A percentile compares a stretch with the other conserved stretches of the same genome.
Conservation (phyloP, 2,113 vertebrate species). For the Gallinago media region DNA sequence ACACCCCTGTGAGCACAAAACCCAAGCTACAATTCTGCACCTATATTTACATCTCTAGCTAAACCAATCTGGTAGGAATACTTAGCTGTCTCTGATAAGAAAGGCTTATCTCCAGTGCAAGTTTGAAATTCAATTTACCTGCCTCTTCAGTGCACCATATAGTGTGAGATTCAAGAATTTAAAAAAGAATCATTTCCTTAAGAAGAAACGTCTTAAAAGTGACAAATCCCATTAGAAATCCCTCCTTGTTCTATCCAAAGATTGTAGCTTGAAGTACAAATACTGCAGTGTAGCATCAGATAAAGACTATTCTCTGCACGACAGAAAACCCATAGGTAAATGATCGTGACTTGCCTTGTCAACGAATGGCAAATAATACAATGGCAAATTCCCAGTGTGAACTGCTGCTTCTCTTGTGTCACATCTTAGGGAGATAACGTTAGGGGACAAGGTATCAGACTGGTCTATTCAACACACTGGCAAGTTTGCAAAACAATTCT, state of each 20-base stretch:
- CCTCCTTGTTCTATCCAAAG: not conserved
- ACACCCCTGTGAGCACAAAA: not conserved
- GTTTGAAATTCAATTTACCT: not conserved
- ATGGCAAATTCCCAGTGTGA: not conserved
- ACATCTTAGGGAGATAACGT: not conserved
- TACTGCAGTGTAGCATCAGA: not conserved
- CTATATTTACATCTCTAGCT: not conserved
- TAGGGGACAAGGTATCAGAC: not conserved
- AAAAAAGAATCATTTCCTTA: not conserved
- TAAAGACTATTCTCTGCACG: not conserved
- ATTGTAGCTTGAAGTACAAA: not conserved
- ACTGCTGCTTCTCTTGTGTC: not conserved
- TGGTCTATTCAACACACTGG: not conserved
- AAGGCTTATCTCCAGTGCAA: not conserved
- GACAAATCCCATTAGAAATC: not conserved
- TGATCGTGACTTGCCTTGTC: not conserved
- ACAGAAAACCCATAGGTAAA: not conserved
- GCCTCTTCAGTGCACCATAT: not conserved
- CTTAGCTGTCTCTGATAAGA: not conserved
- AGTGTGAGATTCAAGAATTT: not conserved
- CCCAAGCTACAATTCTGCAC: not conserved
- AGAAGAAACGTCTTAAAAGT: not conserved
- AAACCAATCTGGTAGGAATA: not conserved
- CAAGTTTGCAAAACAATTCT: not conserved
- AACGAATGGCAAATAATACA: not conserved